Evolutionary conservation across 2,888 invertebrate species (phyloP), one percentile per base, ranked within the genome.

Genomic region (Magallana nippona): DNA sequence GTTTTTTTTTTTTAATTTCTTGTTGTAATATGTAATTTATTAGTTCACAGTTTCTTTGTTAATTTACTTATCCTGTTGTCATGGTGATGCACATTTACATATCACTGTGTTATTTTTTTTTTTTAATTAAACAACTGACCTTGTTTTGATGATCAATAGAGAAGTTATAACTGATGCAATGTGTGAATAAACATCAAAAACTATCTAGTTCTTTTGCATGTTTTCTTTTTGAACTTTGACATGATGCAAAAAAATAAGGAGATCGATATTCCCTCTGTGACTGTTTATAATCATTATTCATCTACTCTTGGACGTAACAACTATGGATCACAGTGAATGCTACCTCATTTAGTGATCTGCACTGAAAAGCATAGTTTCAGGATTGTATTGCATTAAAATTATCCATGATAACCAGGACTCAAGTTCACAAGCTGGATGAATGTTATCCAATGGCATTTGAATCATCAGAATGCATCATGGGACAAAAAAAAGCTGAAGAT

Each of bases 1-100:
- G 71, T 71, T 71, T 15, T 5, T 44, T 5, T 5, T 44, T 44
- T 44, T 44, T 44, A 44, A 44, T 44, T 27, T 71, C 32, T 71
- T 71, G 27, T 71, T 71, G 71, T 71, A 71, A 71, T 13, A 17
- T 60, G 60, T 17, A 44, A 60, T 60, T 60, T n/a, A 11, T 71
- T 27, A 71, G 27, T 71, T 71, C 13, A 27, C 13, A 15, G 15
- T 27, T 27, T 71, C 71, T 27, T 15, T 71, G 71, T 32, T 71
- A n/a, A 60, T n/a, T 60, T 22, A 22, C 22, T 71, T 3, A 13
- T 15, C 32, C 27, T 71, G 27, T 71, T 71, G 19, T 71, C 71
- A 71, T 71, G 71, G 71, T 71, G 71, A 71, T 22, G 19, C 71
- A 71, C 71, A 71, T 71, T 71, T 71, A 71, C 71, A 71, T 71